phyloP scores from a whole-genome alignment of 2,113 vertebrate genomes.

The Sturnus vulgaris region DNA sequence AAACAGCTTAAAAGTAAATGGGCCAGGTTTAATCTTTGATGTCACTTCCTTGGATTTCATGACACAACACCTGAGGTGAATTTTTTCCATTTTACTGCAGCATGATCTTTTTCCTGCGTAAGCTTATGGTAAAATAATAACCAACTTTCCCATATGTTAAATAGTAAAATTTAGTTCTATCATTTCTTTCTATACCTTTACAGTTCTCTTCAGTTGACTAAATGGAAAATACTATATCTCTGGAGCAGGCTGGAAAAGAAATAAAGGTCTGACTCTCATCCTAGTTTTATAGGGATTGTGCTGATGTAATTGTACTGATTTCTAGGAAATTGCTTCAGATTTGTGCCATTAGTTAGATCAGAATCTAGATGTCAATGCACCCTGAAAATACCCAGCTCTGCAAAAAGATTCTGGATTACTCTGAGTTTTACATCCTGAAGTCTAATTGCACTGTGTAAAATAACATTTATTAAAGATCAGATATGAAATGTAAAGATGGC shows the following conservation, averaged over 20 bases:
- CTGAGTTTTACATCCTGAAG: constrained; percentile 18
- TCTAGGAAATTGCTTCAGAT: constrained; percentile 47
- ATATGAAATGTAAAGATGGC: neutral
- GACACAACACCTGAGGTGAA: constrained; percentile 42
- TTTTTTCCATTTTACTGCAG: constrained; percentile 52
- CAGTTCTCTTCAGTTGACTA: constrained; percentile 24
- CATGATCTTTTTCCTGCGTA: neutral
- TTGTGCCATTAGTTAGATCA: constrained; percentile 17
- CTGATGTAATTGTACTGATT: constrained; percentile 35
- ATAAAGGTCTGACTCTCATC: constrained; percentile 41
- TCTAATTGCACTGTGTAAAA: constrained; percentile 44
- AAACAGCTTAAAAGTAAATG: constrained; percentile 34
- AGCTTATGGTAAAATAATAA: constrained; percentile 57
- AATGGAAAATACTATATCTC: constrained; percentile 48
- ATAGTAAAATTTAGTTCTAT: constrained; percentile 48
- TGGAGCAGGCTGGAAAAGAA: constrained; percentile 51
- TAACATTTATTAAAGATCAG: constrained; percentile 41
- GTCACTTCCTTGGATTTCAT: constrained; percentile 57
- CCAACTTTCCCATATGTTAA: constrained; percentile 49
- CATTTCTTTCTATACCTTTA: constrained; percentile 45
- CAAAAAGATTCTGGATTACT: constrained; percentile 26
- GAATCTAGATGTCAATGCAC: neutral
- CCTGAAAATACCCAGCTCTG: constrained; percentile 22
- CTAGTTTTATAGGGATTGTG: neutral
- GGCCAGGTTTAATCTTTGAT: constrained; percentile 35